Conservation (phyloP, 1,140 invertebrate species). For the Diorhabda elongata region DNA sequence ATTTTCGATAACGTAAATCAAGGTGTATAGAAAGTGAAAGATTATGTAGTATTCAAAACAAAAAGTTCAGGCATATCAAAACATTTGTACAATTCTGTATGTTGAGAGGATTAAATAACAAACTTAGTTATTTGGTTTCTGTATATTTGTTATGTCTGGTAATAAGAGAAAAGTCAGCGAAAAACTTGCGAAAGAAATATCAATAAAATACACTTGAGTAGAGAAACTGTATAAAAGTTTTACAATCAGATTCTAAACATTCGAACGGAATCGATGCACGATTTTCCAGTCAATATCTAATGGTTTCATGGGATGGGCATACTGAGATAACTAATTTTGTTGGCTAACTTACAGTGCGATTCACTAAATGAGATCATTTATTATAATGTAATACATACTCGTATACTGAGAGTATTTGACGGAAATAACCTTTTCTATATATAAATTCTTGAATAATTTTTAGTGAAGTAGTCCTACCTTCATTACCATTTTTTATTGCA, state of each 20-base stretch:
- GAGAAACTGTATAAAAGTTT: slow-evolving; percentile 10
- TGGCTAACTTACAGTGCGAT: too few relatives aligned
- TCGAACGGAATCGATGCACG: not conserved
- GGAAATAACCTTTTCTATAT: too few relatives aligned
- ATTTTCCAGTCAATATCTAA: not conserved
- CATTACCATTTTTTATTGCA: too few relatives aligned
- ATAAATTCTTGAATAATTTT: too few relatives aligned
- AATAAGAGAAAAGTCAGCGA: slow-evolving; percentile 16
- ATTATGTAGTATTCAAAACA: too few relatives aligned
- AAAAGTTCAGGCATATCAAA: not conserved
- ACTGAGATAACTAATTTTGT: too few relatives aligned
- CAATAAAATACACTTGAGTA: slow-evolving; percentile 19
- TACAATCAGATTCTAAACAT: not conserved
- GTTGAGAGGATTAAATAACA: slow-evolving; percentile 1
- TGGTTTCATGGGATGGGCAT: not conserved
- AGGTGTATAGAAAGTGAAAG: too few relatives aligned
- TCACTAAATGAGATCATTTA: too few relatives aligned
- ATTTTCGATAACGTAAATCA: too few relatives aligned
- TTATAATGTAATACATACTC: too few relatives aligned
- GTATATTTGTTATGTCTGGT: slow-evolving; percentile 13
- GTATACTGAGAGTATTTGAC: too few relatives aligned
- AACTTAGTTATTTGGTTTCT: not conserved
- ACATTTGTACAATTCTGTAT: slow-evolving; percentile 4
- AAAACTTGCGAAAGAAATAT: slow-evolving; percentile 15
- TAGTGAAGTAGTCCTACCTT: too few relatives aligned